These are phyloP conservation scores for mouse (Mus musculus) DNA, from an alignment of 2,113 vertebrate species.

Conservation along the genomic window GRCm39 chr6:36845001-36845500, in stretches of 20 bases:
- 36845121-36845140: fast-evolving
- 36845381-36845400: background rate
- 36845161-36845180: background rate
- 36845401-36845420: background rate
- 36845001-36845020: background rate
- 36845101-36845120: background rate
- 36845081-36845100: background rate
- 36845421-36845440: background rate
- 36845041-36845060: no score
- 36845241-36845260: background rate
- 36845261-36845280: background rate
- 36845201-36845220: no score
- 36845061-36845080: background rate
- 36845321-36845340: background rate
- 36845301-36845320: background rate
- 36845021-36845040: background rate
- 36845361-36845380: background rate
- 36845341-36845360: background rate
- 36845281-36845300: background rate
- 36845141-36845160: background rate
- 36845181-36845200: background rate
- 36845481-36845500: background rate
- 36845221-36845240: background rate
- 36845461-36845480: background rate
- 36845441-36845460: background rate